These are phyloP conservation scores for Agonopterix subpropinquella DNA, from an alignment of 2,888 invertebrate genomes.

Conservation along the genomic window DNA sequence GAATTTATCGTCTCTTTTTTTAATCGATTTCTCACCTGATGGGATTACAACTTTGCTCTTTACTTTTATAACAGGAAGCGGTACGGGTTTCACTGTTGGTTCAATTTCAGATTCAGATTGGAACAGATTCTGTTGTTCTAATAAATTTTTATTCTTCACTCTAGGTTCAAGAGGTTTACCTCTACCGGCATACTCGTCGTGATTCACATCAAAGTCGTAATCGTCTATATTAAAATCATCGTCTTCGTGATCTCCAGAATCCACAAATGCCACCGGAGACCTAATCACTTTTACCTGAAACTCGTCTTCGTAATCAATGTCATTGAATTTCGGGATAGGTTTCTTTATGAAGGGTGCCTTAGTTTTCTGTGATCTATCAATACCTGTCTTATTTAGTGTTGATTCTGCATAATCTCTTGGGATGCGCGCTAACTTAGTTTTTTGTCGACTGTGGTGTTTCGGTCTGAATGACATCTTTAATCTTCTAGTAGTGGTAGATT, in stretches of 20 bases:
- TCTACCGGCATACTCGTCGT: constrained; percentile 51
- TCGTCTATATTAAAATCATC: constrained; percentile 60
- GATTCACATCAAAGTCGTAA: constrained; percentile 60
- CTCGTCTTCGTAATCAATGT: constrained; percentile 46
- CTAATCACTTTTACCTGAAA: constrained; percentile 38
- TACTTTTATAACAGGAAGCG: constrained; percentile 18
- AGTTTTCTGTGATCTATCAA: too few relatives aligned
- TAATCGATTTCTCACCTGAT: constrained; percentile 4
- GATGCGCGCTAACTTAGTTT: constrained; percentile 8
- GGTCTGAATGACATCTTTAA: constrained; percentile 14
- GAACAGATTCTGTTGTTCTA: neutral
- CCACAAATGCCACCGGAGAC: constrained; percentile 23
- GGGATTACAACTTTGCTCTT: constrained; percentile 19
- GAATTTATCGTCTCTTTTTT: constrained; percentile 19
- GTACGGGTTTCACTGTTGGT: constrained; percentile 8
- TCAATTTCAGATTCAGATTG: neutral
- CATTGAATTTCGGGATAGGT: constrained; percentile 54
- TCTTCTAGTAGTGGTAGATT: constrained; percentile 16
- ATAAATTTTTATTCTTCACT: constrained; percentile 6
- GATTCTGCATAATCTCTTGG: constrained; percentile 13
- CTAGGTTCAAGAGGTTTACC: constrained; percentile 47
- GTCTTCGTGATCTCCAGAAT: constrained; percentile 54
- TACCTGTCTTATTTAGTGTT: too few relatives aligned
- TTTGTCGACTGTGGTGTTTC: constrained; percentile 3
- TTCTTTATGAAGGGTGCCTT: constrained; percentile 38